phyloP scores from a whole-genome alignment of 2,113 vertebrate species.

The Falco punctatus region DNA sequence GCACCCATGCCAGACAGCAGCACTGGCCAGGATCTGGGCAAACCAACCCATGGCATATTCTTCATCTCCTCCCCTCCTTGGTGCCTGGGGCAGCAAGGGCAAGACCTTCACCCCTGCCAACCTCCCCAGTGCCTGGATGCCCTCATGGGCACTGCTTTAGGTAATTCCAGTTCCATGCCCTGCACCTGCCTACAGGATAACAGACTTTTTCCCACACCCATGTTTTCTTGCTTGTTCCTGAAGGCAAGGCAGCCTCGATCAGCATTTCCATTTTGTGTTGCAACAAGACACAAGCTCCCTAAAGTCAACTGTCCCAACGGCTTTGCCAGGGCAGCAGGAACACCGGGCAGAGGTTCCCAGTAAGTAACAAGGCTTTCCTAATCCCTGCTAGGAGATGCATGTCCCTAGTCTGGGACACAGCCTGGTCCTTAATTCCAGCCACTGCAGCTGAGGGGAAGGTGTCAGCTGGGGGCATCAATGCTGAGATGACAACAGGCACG shows the following conservation, averaged over 20 bases:
- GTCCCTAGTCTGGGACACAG: not conserved
- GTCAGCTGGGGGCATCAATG: not conserved
- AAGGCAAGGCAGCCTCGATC: conserved; percentile 53
- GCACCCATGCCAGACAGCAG: rapidly evolving
- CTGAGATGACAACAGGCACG: not conserved
- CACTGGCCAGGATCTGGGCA: not conserved
- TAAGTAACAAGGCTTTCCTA: not conserved
- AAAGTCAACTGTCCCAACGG: not conserved
- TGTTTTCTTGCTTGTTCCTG: conserved; percentile 32
- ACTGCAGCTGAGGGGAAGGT: not conserved
- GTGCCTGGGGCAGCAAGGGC: not conserved
- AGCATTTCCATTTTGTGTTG: conserved; percentile 57
- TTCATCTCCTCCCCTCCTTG: not conserved
- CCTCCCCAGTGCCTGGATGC: not conserved
- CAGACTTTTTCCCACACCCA: conserved; percentile 46
- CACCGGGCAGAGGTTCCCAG: not conserved
- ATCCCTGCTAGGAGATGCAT: not conserved
- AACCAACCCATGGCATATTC: not conserved
- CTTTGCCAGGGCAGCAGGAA: conserved; percentile 25
- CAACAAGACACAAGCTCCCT: conserved; percentile 30
- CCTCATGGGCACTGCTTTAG: not conserved
- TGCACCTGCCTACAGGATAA: conserved; percentile 21
- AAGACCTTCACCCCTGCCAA: not conserved
- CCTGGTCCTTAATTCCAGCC: not conserved
- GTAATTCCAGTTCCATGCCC: conserved; percentile 37